These are phyloP conservation scores for Agonopterix subpropinquella DNA, from an alignment of 2,888 invertebrate genomes.

Conservation along the genomic window DNA sequence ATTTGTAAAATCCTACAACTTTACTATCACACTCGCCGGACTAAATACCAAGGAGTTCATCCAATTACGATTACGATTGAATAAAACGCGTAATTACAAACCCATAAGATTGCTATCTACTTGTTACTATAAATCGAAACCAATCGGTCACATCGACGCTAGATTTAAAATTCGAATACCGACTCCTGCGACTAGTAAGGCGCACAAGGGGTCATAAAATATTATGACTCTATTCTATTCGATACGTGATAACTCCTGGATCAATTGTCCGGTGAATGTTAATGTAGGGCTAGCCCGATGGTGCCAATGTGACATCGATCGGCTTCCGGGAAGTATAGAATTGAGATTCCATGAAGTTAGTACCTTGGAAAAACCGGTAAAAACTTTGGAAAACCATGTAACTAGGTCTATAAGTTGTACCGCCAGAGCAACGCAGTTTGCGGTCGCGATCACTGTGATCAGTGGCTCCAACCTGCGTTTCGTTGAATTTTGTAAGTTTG, in stretches of 20 bases:
- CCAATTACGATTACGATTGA: not conserved
- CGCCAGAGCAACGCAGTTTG: too few species aligned
- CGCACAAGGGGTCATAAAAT: conserved; percentile 73
- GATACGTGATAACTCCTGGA: conserved; percentile 70
- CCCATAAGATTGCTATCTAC: not conserved
- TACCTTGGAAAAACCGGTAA: not conserved
- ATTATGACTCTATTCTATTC: conserved; percentile 74
- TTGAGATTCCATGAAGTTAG: conserved; percentile 33
- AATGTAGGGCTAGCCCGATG: conserved; percentile 54
- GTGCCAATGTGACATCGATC: conserved; percentile 53
- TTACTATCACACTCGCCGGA: too few species aligned
- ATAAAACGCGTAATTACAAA: not conserved
- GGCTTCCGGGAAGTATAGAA: conserved; percentile 64
- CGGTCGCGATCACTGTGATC: too few species aligned
- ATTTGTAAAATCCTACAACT: too few species aligned
- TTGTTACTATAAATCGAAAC: not conserved
- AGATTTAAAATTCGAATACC: conserved; percentile 68
- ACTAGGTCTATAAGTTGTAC: too few species aligned
- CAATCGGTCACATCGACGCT: conserved; percentile 15
- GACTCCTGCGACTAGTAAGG: conserved; percentile 57
- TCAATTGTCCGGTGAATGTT: conserved; percentile 66
- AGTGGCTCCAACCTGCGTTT: too few species aligned
- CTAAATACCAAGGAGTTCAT: too few species aligned
- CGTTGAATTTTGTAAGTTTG: too few species aligned
- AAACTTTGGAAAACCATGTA: too few species aligned